A percentile compares a stretch with the other conserved stretches of the same genome.
phyloP scores from a whole-genome alignment of 2,797 vertebrate genomes.

The Hapalemur alaotrensis region DNA sequence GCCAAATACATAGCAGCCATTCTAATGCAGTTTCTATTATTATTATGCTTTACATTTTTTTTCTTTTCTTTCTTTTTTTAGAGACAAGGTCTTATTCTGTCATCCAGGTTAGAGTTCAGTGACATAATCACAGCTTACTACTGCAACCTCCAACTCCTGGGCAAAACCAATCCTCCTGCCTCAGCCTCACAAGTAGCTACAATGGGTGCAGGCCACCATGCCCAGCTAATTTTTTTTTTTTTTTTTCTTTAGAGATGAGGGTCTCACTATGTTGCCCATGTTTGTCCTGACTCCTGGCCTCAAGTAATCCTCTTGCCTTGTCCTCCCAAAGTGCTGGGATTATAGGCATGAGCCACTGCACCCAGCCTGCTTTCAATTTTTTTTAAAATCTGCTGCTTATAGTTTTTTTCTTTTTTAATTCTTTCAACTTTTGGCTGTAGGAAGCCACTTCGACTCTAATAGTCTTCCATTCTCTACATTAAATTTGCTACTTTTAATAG shows the following conservation, averaged over 20 bases:
- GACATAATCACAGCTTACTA: not conserved
- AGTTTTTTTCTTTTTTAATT: not conserved
- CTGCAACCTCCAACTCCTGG: not conserved
- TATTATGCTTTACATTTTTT: not conserved
- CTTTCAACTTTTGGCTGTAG: not conserved
- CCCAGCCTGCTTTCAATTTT: too few species aligned
- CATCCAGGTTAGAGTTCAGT: not conserved
- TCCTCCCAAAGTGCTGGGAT: too few species aligned
- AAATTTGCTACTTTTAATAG: constrained; percentile 30
- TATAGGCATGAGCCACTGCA: too few species aligned
- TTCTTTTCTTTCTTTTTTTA: not conserved
- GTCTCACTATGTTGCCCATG: too few species aligned
- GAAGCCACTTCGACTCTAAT: not conserved
- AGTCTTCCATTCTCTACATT: not conserved
- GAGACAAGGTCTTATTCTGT: not conserved
- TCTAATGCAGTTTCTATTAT: not conserved
- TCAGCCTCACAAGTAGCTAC: not conserved
- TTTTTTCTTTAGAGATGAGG: too few species aligned
- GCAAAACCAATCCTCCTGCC: not conserved
- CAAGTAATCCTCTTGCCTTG: too few species aligned
- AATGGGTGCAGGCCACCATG: too few species aligned
- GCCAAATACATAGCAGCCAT: not conserved
- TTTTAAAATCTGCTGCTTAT: not conserved
- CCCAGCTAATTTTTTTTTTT: too few species aligned
- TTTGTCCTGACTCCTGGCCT: too few species aligned